A percentile compares a stretch with the other conserved stretches of the same genome.
phyloP scores from a whole-genome alignment of 2,113 vertebrate species.

The Hepsetus odoe region DNA sequence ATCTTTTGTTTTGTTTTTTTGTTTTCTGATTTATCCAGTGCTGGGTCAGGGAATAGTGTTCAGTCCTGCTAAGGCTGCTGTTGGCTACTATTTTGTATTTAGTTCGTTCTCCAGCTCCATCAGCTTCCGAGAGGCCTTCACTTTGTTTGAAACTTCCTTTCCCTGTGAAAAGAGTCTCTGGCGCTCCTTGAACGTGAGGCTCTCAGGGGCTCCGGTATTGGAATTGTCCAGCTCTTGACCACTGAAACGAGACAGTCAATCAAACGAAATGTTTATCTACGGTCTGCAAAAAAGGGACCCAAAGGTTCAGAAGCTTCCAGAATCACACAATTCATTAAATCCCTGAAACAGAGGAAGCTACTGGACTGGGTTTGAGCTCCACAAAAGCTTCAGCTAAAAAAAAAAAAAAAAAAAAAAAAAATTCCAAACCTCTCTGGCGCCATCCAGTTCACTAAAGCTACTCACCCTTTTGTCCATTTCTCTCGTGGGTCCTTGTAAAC shows the following conservation, averaged over 20 bases:
- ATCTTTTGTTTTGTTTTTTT: background rate
- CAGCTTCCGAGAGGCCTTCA: slow-evolving; percentile 95
- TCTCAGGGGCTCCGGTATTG: slow-evolving; percentile 84
- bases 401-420: too few relatives aligned
- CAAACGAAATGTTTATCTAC: background rate
- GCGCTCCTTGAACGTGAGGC: slow-evolving; percentile 92
- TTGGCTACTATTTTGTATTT: slow-evolving; percentile 88
- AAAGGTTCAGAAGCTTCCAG: background rate
- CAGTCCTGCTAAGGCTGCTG: slow-evolving; percentile 60
- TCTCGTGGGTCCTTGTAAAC: slow-evolving; percentile 86
- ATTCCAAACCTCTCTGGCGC: background rate
- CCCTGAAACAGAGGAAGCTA: background rate
- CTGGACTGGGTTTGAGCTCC: background rate
- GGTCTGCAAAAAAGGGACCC: background rate
- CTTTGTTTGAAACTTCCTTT: slow-evolving; percentile 95
- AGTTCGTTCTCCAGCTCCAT: slow-evolving; percentile 98
- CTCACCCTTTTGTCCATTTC: slow-evolving; percentile 87
- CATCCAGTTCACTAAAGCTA: background rate
- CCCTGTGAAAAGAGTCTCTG: slow-evolving; percentile 98
- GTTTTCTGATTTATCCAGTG: slow-evolving; percentile 25
- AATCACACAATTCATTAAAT: background rate
- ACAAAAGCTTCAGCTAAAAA: background rate
- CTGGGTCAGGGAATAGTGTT: slow-evolving; percentile 49
- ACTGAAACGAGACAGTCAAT: slow-evolving; percentile 34
- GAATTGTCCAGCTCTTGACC: slow-evolving; percentile 86